Evolutionary conservation across 2,888 invertebrate genomes (phyloP).

Genomic region (Bellardia pandia): DNA sequence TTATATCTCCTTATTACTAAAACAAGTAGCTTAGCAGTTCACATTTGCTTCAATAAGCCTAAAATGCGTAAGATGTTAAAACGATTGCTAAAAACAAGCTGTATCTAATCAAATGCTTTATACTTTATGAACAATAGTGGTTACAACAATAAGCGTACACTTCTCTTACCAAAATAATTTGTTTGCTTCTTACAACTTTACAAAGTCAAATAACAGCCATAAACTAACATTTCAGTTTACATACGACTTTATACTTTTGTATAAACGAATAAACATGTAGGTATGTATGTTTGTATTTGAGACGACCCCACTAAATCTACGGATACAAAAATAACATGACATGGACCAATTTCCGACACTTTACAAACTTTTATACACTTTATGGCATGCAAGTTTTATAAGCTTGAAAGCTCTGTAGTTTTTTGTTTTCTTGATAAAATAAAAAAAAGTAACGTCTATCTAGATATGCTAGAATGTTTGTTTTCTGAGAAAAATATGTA

Average conservation of each 20-base stretch:
- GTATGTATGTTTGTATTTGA: not conserved
- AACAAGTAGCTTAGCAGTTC: too few relatives aligned
- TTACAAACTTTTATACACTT: conserved; percentile 61
- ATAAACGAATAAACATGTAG: not conserved
- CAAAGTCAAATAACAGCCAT: conserved; percentile 41
- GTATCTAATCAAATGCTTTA: not conserved
- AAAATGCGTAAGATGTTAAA: too few relatives aligned
- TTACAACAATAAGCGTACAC: not conserved
- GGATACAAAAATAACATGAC: conserved; percentile 63
- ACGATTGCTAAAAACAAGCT: not conserved
- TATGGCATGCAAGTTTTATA: conserved; percentile 33
- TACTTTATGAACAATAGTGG: not conserved
- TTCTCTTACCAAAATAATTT: conserved; percentile 25
- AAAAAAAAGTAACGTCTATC: not conserved
- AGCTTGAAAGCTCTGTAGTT: conserved; percentile 4
- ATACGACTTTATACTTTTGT: not conserved
- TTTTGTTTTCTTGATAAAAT: not conserved
- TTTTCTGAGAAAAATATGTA: not conserved
- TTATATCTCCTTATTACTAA: too few relatives aligned
- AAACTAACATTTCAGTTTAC: conserved; percentile 13
- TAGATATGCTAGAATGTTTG: not conserved
- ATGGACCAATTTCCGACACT: conserved; percentile 67
- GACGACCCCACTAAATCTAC: conserved; percentile 53
- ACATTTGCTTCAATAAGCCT: too few relatives aligned
- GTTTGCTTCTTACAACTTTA: conserved; percentile 26